A percentile compares a stretch with the other conserved stretches of the same genome.
Evolutionary conservation across 2,797 vertebrate species (phyloP).

Genomic region (Periparus ater): DNA sequence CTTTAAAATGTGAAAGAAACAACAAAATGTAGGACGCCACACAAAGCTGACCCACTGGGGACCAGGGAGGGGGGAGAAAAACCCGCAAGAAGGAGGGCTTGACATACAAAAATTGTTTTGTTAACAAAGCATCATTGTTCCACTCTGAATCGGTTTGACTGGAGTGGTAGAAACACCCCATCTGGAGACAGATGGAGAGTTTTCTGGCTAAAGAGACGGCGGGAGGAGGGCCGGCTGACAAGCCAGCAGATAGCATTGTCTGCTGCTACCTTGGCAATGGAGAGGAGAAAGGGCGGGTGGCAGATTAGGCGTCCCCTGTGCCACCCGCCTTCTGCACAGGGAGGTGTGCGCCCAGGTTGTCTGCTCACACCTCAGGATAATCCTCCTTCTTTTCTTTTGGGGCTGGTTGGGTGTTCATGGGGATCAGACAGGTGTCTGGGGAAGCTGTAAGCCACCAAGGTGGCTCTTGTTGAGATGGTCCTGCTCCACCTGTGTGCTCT

Average conservation of each 20-base stretch:
- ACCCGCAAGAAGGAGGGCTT: slow-evolving; percentile 52
- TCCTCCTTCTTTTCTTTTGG: neutral
- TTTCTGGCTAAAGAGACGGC: slow-evolving; percentile 47
- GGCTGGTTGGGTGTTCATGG: neutral
- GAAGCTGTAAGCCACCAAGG: fast-evolving
- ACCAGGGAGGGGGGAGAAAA: neutral
- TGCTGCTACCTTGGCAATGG: slow-evolving; percentile 57
- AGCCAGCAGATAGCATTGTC: slow-evolving; percentile 59
- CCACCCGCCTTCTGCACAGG: neutral
- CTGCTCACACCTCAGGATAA: neutral
- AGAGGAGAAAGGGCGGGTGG: slow-evolving; percentile 19
- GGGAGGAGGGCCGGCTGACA: slow-evolving; percentile 55
- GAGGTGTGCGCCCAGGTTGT: neutral
- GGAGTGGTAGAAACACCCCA: slow-evolving; percentile 70
- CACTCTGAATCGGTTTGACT: slow-evolving; percentile 62
- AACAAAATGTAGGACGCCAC: slow-evolving; percentile 67
- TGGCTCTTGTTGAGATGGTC: neutral
- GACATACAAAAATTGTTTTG: slow-evolving; percentile 71
- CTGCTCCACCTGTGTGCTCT: fast-evolving
- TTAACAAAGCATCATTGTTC: slow-evolving; percentile 72
- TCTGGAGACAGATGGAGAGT: slow-evolving; percentile 70
- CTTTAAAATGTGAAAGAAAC: slow-evolving; percentile 58
- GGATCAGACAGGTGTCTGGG: neutral
- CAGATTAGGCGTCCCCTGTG: neutral
- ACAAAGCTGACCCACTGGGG: slow-evolving; percentile 69